These are phyloP conservation scores for Myiozetetes cayanensis DNA, from an alignment of 2,113 vertebrate genomes.

Conservation along the genomic window DNA sequence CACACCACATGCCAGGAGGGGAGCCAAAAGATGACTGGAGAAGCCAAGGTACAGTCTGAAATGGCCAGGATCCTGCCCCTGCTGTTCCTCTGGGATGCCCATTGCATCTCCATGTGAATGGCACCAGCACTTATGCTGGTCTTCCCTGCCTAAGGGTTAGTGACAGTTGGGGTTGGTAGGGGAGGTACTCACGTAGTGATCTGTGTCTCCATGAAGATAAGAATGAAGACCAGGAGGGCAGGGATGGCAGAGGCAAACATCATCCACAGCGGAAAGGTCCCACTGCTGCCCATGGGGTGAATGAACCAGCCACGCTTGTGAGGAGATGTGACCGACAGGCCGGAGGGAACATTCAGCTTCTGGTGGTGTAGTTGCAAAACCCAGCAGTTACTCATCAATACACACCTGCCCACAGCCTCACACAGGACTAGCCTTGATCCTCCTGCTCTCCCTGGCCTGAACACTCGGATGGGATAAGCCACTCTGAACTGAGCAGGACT, in stretches of 20 bases:
- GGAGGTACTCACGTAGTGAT: constrained; percentile 90
- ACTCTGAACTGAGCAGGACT: neutral
- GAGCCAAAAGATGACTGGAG: neutral
- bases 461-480: neutral
- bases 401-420: neutral
- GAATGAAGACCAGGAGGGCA: constrained; percentile 94
- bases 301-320: constrained; percentile 95
- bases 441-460: neutral
- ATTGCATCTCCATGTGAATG: neutral
- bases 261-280: constrained; percentile 94
- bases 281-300: constrained; percentile 89
- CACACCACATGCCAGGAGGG: neutral
- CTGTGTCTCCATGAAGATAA: constrained; percentile 99
- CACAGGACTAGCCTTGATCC: neutral
- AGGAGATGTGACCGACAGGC: constrained; percentile 93
- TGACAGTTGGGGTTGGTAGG: neutral
- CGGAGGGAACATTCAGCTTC: constrained; percentile 95
- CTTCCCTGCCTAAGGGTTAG: neutral
- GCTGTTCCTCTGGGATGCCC: neutral
- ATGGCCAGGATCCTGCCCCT: neutral
- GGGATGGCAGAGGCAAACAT: constrained; percentile 95
- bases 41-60: neutral
- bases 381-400: neutral
- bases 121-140: neutral
- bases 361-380: constrained; percentile 61